phyloP scores from a whole-genome alignment of 2,888 invertebrate genomes.

The Reticulitermes lucifugus region DNA sequence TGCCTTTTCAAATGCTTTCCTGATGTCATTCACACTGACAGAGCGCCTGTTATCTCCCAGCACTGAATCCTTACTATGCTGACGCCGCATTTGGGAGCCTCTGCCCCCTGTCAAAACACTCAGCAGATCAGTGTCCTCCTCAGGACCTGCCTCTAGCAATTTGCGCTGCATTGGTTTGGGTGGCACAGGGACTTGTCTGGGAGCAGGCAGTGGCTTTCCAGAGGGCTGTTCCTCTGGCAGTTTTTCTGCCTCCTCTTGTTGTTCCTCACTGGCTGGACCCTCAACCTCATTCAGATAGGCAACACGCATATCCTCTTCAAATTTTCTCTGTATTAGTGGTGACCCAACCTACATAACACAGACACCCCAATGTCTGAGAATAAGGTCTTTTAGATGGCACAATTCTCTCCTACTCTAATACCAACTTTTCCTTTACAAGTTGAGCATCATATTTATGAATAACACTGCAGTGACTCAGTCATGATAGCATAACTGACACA shows the following conservation, averaged over 20 bases:
- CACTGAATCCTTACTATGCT: neutral
- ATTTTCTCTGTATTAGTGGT: constrained; percentile 78
- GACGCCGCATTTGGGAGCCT: constrained; percentile 21
- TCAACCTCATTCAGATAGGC: constrained; percentile 27
- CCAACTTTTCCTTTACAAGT: no score
- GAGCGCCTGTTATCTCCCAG: constrained; percentile 56
- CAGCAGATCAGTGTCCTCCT: constrained; percentile 16
- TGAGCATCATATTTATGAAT: no score
- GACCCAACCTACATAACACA: constrained; percentile 65
- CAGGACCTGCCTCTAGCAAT: neutral
- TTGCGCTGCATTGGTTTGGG: neutral
- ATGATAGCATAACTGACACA: no score
- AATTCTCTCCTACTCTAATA: no score
- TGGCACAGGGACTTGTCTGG: constrained; percentile 17
- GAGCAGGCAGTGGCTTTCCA: constrained; percentile 39
- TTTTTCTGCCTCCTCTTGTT: neutral
- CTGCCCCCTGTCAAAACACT: constrained; percentile 17
- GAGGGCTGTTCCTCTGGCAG: neutral
- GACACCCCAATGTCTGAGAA: no score
- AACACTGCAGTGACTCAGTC: no score
- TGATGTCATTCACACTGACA: constrained; percentile 69
- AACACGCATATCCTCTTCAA: constrained; percentile 57
- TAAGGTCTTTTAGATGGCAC: no score
- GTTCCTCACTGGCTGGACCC: neutral
- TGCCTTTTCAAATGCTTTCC: constrained; percentile 69